A percentile compares a stretch with the other conserved stretches of the same genome.
These are phyloP conservation scores for Lasioglossum villosulum DNA, from an alignment of 2,888 invertebrate species.

Conservation along the genomic window DNA sequence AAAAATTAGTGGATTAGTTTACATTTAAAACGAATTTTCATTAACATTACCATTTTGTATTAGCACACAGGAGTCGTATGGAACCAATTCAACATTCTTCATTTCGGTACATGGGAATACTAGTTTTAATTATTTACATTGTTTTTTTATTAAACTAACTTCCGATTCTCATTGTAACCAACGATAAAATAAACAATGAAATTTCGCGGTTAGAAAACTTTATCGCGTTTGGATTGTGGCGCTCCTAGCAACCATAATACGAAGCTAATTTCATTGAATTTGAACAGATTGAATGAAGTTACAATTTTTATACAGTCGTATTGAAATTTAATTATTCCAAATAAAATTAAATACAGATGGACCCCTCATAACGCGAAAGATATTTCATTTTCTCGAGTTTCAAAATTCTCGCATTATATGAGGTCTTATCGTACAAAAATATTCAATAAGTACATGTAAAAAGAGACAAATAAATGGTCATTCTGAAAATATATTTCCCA, in stretches of 20 bases:
- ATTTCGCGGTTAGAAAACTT: constrained; percentile 47
- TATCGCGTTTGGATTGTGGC: constrained; percentile 17
- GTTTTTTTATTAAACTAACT: background rate
- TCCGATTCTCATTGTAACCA: background rate
- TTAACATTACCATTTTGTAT: constrained; percentile 47
- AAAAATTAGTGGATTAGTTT: background rate
- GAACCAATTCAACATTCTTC: constrained; percentile 10
- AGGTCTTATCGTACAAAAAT: background rate
- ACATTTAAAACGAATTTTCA: constrained; percentile 7
- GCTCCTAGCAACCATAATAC: constrained; percentile 24
- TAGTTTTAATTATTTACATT: constrained; percentile 15
- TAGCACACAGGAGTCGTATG: background rate
- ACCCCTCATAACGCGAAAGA: background rate
- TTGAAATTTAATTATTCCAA: background rate
- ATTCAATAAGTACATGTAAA: background rate
- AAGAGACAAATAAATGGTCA: constrained; percentile 11
- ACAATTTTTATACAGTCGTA: background rate
- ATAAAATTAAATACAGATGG: background rate
- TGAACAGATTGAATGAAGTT: background rate
- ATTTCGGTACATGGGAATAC: constrained; percentile 13
- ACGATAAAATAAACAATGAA: constrained; percentile 16
- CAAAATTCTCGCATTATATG: background rate
- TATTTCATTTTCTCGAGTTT: background rate
- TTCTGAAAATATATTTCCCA: constrained; percentile 68
- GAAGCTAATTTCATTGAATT: constrained; percentile 4